These are phyloP conservation scores for Idaea straminata DNA, from an alignment of 2,888 invertebrate genomes.

Conservation along the genomic window DNA sequence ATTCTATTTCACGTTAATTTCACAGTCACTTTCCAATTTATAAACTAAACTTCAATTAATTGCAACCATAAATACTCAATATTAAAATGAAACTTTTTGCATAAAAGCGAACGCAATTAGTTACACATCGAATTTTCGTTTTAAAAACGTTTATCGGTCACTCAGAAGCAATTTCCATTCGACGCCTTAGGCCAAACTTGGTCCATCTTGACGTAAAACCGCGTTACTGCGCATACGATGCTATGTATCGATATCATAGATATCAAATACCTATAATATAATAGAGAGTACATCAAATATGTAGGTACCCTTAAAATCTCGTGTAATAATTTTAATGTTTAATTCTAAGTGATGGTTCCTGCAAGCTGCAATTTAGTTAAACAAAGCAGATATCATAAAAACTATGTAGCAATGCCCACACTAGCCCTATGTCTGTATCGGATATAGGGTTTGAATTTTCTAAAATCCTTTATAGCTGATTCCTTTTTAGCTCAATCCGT, in stretches of 20 bases:
- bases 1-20: neutral
- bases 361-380: too few relatives aligned
- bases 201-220: constrained; percentile 7
- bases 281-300: neutral
- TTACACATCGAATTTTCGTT: constrained; percentile 30
- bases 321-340: too few relatives aligned
- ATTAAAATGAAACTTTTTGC: constrained; percentile 12
- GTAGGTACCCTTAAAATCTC: neutral
- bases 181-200: constrained; percentile 25
- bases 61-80: neutral
- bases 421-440: too few relatives aligned
- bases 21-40: neutral
- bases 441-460: too few relatives aligned
- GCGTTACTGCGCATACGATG: constrained; percentile 13
- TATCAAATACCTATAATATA: neutral
- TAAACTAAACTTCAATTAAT: neutral
- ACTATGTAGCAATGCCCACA: too few relatives aligned
- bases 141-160: constrained; percentile 25
- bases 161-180: constrained; percentile 28
- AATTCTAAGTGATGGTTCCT: too few relatives aligned
- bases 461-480: too few relatives aligned
- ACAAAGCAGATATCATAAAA: too few relatives aligned
- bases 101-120: constrained; percentile 31
- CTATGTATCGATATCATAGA: neutral
- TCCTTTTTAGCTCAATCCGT: too few relatives aligned